A percentile compares a stretch with the other conserved stretches of the same genome.
phyloP scores from a whole-genome alignment of 1,140 invertebrate genomes.

The Hestina assimilis region DNA sequence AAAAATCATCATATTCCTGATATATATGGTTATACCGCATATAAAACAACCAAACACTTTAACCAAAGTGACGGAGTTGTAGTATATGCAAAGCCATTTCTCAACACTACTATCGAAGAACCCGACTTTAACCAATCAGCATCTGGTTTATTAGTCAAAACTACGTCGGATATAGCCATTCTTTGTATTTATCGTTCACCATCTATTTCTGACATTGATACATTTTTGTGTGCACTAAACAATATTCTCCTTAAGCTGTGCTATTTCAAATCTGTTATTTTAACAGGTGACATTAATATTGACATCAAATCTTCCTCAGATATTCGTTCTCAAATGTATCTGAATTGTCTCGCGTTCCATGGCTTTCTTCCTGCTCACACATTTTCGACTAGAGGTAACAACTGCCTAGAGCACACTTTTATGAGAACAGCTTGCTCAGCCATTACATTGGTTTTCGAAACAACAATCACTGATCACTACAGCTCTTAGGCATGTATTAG shows the following conservation, averaged over 20 bases:
- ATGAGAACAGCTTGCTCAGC: too few species aligned
- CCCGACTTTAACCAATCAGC: background rate
- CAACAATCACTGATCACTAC: too few species aligned
- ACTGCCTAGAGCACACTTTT: too few species aligned
- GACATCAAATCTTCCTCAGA: background rate
- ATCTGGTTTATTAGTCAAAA: background rate
- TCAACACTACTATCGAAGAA: background rate
- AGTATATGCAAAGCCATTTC: background rate
- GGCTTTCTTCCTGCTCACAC: background rate
- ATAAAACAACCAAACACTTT: background rate
- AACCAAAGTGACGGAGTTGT: conserved; percentile 1
- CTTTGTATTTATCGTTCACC: background rate
- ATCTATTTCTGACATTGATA: background rate
- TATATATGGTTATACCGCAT: background rate
- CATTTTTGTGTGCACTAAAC: background rate
- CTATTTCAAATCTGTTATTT: background rate
- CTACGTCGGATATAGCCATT: background rate
- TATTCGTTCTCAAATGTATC: background rate
- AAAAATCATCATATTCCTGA: background rate
- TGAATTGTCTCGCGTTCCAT: background rate
- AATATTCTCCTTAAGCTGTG: background rate
- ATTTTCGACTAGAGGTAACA: background rate
- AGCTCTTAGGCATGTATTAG: too few species aligned
- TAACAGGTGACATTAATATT: background rate
- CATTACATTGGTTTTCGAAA: too few species aligned